A percentile compares a stretch with the other conserved stretches of the same genome.
phyloP scores from a whole-genome alignment of 2,113 vertebrate species.

The Mormoops blainvillei region DNA sequence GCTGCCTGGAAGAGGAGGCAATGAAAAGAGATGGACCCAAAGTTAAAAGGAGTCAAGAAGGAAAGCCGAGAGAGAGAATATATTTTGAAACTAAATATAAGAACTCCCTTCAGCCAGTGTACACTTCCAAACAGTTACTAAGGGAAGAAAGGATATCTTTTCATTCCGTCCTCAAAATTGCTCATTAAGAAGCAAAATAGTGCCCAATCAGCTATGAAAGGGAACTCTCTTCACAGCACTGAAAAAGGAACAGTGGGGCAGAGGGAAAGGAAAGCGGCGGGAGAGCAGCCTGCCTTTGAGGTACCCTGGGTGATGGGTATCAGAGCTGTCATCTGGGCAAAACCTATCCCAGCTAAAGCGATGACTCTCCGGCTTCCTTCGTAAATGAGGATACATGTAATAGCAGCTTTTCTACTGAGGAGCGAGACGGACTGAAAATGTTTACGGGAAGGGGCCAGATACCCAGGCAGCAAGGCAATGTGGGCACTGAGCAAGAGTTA shows the following conservation, averaged over 20 bases:
- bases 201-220: background rate
- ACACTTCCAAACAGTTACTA: background rate
- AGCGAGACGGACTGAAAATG: background rate
- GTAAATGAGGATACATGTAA: background rate
- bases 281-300: background rate
- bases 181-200: background rate
- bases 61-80: background rate
- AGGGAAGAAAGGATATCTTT: background rate
- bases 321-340: background rate
- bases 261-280: background rate
- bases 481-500: conserved; percentile 15
- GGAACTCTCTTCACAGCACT: conserved; percentile 51
- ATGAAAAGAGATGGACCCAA: conserved; percentile 51
- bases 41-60: conserved; percentile 23
- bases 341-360: background rate
- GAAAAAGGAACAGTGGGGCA: conserved; percentile 33
- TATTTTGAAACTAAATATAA: conserved; percentile 22
- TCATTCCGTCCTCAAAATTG: background rate
- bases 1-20: conserved; percentile 33
- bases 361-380: conserved; percentile 18
- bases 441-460: background rate
- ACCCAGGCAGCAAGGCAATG: conserved; percentile 55
- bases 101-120: background rate
- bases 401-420: conserved; percentile 32
- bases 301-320: background rate